These are phyloP conservation scores for Rutpela maculata DNA, from an alignment of 2,888 invertebrate species.

Conservation along the genomic window DNA sequence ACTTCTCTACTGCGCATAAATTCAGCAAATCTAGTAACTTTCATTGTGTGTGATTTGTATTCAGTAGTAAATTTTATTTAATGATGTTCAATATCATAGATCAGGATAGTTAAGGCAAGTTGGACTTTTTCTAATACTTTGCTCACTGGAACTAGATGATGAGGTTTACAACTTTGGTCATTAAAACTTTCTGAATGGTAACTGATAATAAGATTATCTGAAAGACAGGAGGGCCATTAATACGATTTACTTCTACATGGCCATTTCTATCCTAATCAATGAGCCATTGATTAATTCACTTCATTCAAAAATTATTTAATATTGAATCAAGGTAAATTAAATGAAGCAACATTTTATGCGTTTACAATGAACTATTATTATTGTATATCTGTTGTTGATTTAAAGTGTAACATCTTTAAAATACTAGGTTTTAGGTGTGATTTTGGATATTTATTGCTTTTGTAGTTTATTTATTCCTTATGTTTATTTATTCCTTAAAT, in stretches of 20 bases:
- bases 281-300: not conserved
- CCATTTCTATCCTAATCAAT: not conserved
- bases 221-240: not conserved
- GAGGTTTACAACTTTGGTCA: not conserved
- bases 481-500: too few relatives aligned
- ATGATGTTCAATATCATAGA: constrained; percentile 5
- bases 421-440: too few relatives aligned
- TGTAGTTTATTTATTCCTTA: too few relatives aligned
- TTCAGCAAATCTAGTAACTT: too few relatives aligned
- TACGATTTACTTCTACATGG: not conserved
- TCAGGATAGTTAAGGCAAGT: not conserved
- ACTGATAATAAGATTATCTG: constrained; percentile 7
- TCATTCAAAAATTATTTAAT: not conserved
- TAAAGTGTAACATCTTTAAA: too few relatives aligned
- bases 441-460: too few relatives aligned
- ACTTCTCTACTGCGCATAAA: too few relatives aligned
- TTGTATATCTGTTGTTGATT: too few relatives aligned
- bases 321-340: too few relatives aligned
- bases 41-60: not conserved
- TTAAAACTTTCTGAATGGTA: not conserved
- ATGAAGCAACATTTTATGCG: too few relatives aligned
- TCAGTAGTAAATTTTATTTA: not conserved
- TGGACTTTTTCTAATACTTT: not conserved
- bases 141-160: not conserved
- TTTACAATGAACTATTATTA: too few relatives aligned